Evolutionary conservation across 53 echinoderm and acorn worm species (phyloP).

Genomic region (Paracentrotus lividus): DNA sequence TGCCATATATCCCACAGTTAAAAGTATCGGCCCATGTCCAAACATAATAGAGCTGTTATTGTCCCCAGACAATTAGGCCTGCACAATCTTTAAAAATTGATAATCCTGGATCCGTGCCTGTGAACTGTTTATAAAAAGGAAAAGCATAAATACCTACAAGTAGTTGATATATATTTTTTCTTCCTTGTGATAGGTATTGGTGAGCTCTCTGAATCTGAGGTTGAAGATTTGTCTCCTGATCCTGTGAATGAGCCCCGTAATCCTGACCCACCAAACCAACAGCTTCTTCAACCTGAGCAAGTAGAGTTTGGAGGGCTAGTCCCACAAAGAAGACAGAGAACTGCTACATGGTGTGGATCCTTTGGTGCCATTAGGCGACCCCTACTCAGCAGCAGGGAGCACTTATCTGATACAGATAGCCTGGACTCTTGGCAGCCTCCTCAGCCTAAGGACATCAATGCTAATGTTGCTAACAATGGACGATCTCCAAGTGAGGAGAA

Average conservation of each 20-base stretch:
- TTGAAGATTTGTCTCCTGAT: constrained; percentile 54
- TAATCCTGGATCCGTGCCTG: too few relatives aligned
- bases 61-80: too few relatives aligned
- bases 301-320: constrained; percentile 45
- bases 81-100: too few relatives aligned
- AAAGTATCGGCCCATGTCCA: too few relatives aligned
- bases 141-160: too few relatives aligned
- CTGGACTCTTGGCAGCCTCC: constrained; percentile 69
- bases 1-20: too few relatives aligned
- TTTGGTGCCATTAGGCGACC: constrained; percentile 44
- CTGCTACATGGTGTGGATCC: constrained; percentile 68
- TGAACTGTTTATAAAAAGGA: too few relatives aligned
- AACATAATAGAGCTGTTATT: too few relatives aligned
- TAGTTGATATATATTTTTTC: background rate
- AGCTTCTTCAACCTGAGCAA: background rate
- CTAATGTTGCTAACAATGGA: constrained; percentile 55
- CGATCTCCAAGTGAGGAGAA: constrained; percentile 38
- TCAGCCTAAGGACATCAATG: constrained; percentile 60
- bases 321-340: constrained; percentile 55
- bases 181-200: constrained; percentile 48
- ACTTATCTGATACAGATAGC: constrained; percentile 66
- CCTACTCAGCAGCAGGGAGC: constrained; percentile 63
- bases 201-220: constrained; percentile 67
- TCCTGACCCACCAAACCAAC: background rate
- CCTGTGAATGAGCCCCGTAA: constrained; percentile 28